Percentiles rank a stretch among this genome's conserved stretches.
Conservation (phyloP, 1,140 invertebrate genomes). For the Eriocheir sinensis region DNA sequence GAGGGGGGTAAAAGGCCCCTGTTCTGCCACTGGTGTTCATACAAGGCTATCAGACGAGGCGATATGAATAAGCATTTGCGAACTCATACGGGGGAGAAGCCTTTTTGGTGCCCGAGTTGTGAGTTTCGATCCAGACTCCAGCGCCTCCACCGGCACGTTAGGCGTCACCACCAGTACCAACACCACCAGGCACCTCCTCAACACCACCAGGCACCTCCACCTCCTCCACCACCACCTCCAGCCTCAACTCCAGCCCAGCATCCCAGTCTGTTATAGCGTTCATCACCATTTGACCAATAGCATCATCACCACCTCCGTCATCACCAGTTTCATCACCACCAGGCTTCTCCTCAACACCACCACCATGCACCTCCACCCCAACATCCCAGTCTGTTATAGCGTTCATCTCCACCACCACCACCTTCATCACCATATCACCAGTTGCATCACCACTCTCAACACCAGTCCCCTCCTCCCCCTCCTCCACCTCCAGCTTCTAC, state of each 20-base stretch:
- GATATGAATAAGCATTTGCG: conserved; percentile 71
- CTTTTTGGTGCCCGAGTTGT: conserved; percentile 63
- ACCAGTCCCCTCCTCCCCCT: too few relatives aligned
- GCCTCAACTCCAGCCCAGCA: too few relatives aligned
- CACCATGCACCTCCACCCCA: too few relatives aligned
- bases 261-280: too few relatives aligned
- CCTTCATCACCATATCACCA: too few relatives aligned
- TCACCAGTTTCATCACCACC: too few relatives aligned
- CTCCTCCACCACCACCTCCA: not conserved
- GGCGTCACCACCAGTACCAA: conserved; percentile 44
- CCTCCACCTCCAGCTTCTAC: too few relatives aligned
- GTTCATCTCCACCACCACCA: too few relatives aligned
- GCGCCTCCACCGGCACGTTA: conserved; percentile 67
- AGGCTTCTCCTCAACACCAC: too few relatives aligned
- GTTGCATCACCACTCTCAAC: too few relatives aligned
- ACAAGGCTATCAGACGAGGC: conserved; percentile 59
- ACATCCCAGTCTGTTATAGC: too few relatives aligned
- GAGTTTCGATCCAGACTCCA: conserved; percentile 69
- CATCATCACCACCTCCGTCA: not conserved
- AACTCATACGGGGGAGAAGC: conserved; percentile 71
- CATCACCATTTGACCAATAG: not conserved
- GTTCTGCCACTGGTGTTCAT: conserved; percentile 67
- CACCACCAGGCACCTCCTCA: conserved; percentile 26
- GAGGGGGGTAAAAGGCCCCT: conserved; percentile 62
- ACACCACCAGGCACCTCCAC: conserved; percentile 43